Evolutionary conservation across 92 coral and sea anemone species (phyloP).

Genomic region (Chrysogorgia sp.): DNA sequence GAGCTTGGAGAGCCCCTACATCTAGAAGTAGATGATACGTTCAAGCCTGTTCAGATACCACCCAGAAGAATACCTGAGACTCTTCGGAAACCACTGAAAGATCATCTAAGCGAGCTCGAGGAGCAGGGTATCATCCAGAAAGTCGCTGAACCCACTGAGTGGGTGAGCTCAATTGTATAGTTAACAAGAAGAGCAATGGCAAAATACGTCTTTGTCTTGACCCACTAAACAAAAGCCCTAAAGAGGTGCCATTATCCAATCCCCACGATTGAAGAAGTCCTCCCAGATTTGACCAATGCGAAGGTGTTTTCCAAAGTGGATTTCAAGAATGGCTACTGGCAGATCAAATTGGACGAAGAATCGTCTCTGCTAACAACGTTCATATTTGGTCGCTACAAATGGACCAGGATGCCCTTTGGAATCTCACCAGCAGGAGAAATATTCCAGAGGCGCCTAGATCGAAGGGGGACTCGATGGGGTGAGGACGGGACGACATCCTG

Average conservation of each 20-base stretch:
- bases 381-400: constrained; percentile 31
- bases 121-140: constrained; percentile 2
- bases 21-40: constrained; percentile 5
- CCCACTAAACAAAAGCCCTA: constrained; percentile 27
- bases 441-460: constrained; percentile 6
- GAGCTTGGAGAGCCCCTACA: background rate
- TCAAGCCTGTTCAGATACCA: constrained; percentile 18
- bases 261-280: constrained; percentile 1
- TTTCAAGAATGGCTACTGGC: constrained; percentile 35
- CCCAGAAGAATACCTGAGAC: constrained; percentile 26
- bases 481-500: constrained; percentile 28
- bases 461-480: constrained; percentile 35
- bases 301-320: constrained; percentile 16
- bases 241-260: constrained; percentile 36
- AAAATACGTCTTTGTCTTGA: constrained; percentile 29
- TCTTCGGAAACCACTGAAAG: constrained; percentile 2
- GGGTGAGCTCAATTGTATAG: constrained; percentile 33
- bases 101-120: constrained; percentile 4
- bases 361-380: constrained; percentile 30
- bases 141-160: constrained; percentile 26
- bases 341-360: constrained; percentile 23
- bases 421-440: no score
- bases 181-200: constrained; percentile 5
- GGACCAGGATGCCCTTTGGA: constrained; percentile 5
- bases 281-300: no score